A percentile compares a stretch with the other conserved stretches of the same genome.
Conservation (phyloP, 2,113 vertebrate species). For the Aviceda subcristata region DNA sequence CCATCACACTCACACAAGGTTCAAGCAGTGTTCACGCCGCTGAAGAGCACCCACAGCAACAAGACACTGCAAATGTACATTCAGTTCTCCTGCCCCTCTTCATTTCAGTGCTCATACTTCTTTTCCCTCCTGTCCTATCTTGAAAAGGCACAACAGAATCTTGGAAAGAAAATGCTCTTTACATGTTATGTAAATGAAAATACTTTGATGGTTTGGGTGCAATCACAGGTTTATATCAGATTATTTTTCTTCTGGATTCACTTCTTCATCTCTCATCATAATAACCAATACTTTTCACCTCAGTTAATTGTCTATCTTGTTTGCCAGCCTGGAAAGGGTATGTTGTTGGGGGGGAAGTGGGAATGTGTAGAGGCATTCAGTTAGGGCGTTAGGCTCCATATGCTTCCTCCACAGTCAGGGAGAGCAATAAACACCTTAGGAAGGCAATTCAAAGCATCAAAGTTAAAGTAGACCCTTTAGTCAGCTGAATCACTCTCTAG, state of each 20-base stretch:
- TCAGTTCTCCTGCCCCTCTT: background rate
- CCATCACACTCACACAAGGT: background rate
- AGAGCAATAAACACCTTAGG: slow-evolving; percentile 10
- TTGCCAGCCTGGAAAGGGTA: background rate
- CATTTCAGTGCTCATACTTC: background rate
- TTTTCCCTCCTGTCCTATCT: background rate
- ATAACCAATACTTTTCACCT: background rate
- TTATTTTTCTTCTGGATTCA: background rate
- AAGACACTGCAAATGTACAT: background rate
- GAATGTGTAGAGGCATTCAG: background rate
- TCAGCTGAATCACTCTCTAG: background rate
- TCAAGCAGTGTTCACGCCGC: background rate
- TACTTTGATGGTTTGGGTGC: background rate
- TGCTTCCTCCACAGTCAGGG: background rate
- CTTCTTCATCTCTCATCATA: background rate
- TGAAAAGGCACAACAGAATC: background rate
- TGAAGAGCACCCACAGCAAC: background rate
- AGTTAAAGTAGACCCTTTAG: background rate
- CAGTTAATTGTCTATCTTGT: background rate
- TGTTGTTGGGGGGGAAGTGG: background rate
- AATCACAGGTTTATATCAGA: background rate
- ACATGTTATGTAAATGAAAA: background rate
- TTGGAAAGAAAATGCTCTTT: background rate
- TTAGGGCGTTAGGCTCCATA: background rate
- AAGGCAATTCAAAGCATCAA: background rate